Conservation (phyloP, 2,113 vertebrate genomes). For the Azemiops feae region DNA sequence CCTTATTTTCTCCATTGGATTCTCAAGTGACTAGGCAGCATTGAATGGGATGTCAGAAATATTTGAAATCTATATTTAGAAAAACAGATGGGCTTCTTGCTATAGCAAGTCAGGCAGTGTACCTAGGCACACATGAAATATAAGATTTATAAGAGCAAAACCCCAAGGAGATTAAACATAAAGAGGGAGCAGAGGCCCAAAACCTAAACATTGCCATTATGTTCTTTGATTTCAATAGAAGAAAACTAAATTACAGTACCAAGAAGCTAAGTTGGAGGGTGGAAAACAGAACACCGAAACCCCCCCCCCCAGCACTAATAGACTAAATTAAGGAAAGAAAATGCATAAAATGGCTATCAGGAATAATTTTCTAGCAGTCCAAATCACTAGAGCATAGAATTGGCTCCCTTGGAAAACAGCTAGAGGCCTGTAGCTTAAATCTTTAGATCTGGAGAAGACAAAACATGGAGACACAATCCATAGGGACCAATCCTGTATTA, state of each 20-base stretch:
- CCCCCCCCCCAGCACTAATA: not conserved
- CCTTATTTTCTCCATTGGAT: not conserved
- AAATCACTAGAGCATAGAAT: not conserved
- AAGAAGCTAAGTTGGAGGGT: not conserved
- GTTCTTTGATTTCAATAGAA: not conserved
- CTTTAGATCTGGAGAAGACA: constrained; percentile 27
- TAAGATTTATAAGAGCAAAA: not conserved
- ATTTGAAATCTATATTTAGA: constrained; percentile 3
- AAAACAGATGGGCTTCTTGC: constrained; percentile 1
- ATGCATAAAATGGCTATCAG: constrained; percentile 2
- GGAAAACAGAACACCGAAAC: not conserved
- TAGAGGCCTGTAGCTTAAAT: constrained; percentile 12
- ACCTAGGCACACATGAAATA: not conserved
- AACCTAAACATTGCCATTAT: not conserved
- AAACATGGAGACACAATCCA: not conserved
- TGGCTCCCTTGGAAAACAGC: constrained; percentile 19
- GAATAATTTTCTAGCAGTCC: constrained; percentile 17
- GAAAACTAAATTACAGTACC: not conserved
- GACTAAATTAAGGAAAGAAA: constrained; percentile 5
- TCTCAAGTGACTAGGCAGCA: constrained; percentile 10
- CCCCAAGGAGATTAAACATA: not conserved
- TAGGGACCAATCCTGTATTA: not conserved
- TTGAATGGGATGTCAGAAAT: not conserved
- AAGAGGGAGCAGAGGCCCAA: not conserved
- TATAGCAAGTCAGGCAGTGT: not conserved